phyloP scores from a whole-genome alignment of 1,140 invertebrate genomes.

The Tetragonula clypearis region DNA sequence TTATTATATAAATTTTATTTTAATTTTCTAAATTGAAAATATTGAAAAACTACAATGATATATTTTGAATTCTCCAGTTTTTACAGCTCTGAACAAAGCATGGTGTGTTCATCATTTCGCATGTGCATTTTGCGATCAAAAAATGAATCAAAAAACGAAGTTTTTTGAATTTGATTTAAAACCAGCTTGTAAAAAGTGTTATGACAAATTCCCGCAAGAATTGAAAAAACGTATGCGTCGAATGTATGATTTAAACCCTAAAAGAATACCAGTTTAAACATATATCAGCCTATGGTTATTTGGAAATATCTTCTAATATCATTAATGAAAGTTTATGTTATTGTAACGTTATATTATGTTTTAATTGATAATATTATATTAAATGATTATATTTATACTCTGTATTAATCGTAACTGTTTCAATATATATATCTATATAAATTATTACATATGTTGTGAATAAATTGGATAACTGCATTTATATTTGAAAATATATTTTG shows the following conservation, averaged over 20 bases:
- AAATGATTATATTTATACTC: slow-evolving; percentile 23
- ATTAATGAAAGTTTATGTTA: not conserved
- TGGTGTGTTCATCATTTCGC: slow-evolving; percentile 99
- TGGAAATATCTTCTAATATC: not conserved
- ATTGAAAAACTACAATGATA: not conserved
- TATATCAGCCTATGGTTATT: not conserved
- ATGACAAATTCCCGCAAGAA: slow-evolving; percentile 98
- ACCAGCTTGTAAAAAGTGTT: slow-evolving; percentile 99
- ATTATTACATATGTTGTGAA: not conserved
- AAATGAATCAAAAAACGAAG: slow-evolving; percentile 99
- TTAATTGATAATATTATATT: slow-evolving; percentile 16
- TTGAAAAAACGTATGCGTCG: slow-evolving; percentile 92
- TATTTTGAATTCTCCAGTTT: slow-evolving; percentile 86
- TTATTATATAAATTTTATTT: slow-evolving; percentile 25
- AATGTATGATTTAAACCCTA: slow-evolving; percentile 88
- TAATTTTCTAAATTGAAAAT: not conserved
- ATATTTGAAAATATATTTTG: slow-evolving; percentile 10
- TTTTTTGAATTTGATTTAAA: slow-evolving; percentile 99
- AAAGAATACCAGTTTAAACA: slow-evolving; percentile 74
- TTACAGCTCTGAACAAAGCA: slow-evolving; percentile 99
- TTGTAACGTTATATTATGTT: not conserved
- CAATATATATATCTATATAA: slow-evolving; percentile 7
- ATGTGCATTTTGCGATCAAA: slow-evolving; percentile 98
- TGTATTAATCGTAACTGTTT: not conserved
- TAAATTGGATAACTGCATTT: not conserved